Evolutionary conservation across 2,888 invertebrate genomes (phyloP), one percentile per base, ranked within the genome.

Genomic region (Galeopsomyia nigrocyanea): DNA sequence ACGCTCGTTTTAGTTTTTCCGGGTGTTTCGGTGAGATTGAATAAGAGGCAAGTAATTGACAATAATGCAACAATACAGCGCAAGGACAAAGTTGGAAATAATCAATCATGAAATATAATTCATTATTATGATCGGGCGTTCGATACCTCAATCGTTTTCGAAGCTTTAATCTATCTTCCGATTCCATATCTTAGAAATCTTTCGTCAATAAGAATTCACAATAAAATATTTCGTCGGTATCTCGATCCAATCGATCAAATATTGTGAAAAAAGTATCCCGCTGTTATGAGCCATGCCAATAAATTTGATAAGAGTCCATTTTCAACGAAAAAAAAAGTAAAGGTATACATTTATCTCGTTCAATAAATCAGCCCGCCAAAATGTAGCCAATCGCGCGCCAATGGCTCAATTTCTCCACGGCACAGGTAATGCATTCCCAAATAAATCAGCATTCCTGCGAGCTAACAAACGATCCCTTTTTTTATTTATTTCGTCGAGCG

Each of bases 381-480:
- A 39, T 39, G 55, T 26, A 61, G 64, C 50, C 26, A 55, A 50
- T 66, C 66, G 50, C 9, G 21, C 39, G 53, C 62, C 51, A 47
- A 39, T 39, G 56, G 49, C 67, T 68, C 16, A 57, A 58, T 72
- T 53, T 57, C 51, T 7, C 21, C 17, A 46, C 16, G 31, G 26
- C 26, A 5, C 26, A 39, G 39, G 39, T 39, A 39, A 56, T 17
- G 51, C 17, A 13, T 26, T 26, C 0, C 6, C 55, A 21, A 71
- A 68, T 68, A 66, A 66, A 71, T 71, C 62, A 71, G 31, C 9
- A 14, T 31, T 22, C 46, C 39, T 14, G n/a, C 49, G 5, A 46
- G 16, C 50, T 39, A 21, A 17, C 58, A 68, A 39, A 31, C 51
- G 26, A 47, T 62, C 17, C 3, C 14, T 39, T 64, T 64, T 64